Conservation (phyloP, 2,113 vertebrate species). For the Raja brachyura region DNA sequence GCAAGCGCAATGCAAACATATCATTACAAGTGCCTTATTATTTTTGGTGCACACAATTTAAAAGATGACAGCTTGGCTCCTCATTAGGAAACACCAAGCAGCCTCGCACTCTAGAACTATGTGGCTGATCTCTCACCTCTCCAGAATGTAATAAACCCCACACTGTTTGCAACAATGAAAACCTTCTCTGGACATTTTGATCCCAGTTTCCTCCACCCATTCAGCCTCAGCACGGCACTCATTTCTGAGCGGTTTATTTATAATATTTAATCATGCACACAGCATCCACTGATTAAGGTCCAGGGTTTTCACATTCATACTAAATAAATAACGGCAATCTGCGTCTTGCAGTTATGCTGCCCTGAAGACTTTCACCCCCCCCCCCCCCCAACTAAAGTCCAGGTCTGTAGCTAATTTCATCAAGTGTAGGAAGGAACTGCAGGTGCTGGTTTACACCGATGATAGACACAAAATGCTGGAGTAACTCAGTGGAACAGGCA, state of each 20-base stretch:
- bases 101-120: background rate
- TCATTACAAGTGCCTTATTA: conserved; percentile 5
- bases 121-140: background rate
- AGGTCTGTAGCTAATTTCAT: background rate
- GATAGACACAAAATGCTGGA: too few relatives aligned
- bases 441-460: too few relatives aligned
- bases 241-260: background rate
- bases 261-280: background rate
- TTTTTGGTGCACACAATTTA: conserved; percentile 31
- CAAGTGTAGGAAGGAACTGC: too few relatives aligned
- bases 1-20: background rate
- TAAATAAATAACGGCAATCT: background rate
- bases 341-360: background rate
- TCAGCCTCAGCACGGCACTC: background rate
- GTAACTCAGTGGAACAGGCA: too few relatives aligned
- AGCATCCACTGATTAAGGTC: background rate
- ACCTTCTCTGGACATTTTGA: background rate
- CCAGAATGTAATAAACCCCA: background rate
- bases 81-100: conserved; percentile 16
- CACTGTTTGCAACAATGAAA: background rate
- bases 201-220: background rate
- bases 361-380: background rate
- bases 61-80: conserved; percentile 14
- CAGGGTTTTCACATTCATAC: background rate
- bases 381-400: background rate